phyloP scores from a whole-genome alignment of 2,113 vertebrate species.

The Chlorodrepanis virens region DNA sequence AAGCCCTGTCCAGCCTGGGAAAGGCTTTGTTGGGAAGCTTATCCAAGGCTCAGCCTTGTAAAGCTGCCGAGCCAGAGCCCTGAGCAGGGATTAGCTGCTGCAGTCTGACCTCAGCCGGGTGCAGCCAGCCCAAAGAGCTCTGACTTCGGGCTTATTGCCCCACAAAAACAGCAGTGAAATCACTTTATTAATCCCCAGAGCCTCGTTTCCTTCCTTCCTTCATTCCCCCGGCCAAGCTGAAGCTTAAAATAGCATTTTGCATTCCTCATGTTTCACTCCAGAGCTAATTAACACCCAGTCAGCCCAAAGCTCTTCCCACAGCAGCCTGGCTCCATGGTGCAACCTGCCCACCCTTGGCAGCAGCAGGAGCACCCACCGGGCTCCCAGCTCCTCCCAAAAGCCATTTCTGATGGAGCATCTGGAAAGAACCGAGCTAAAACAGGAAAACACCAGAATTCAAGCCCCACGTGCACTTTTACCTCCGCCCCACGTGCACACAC shows the following conservation, averaged over 20 bases:
- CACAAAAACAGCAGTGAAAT: constrained; percentile 30
- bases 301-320: neutral
- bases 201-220: neutral
- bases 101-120: neutral
- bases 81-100: neutral
- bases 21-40: neutral
- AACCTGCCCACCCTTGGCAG: constrained; percentile 1
- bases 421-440: neutral
- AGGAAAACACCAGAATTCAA: neutral
- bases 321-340: neutral
- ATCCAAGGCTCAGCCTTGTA: neutral
- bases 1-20: neutral
- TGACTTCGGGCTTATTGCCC: constrained; percentile 9
- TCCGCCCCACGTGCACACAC: neutral
- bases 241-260: constrained; percentile 40
- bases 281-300: neutral
- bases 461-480: neutral
- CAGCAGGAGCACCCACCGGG: neutral
- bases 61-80: neutral
- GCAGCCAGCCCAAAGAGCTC: neutral
- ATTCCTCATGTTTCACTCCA: neutral
- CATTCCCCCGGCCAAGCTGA: constrained; percentile 18
- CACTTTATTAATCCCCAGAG: constrained; percentile 34
- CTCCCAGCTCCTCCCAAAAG: neutral
- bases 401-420: neutral